A percentile compares a stretch with the other conserved stretches of the same genome.
Evolutionary conservation across 2,797 vertebrate genomes (phyloP).

Genomic region (Limnodromus scolopaceus): DNA sequence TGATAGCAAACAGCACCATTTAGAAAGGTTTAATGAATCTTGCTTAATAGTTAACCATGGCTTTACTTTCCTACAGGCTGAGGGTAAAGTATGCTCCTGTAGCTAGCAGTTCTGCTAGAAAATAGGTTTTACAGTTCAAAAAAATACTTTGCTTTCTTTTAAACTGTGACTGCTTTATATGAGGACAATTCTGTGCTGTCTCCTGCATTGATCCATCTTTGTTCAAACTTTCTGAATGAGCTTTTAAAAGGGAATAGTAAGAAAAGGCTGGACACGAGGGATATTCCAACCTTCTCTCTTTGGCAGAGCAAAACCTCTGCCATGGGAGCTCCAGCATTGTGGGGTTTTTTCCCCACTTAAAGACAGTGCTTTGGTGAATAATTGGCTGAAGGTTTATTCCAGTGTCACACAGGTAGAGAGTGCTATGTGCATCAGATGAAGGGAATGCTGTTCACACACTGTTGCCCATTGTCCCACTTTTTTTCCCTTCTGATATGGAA

Average conservation of each 20-base stretch:
- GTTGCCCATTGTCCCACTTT: not conserved
- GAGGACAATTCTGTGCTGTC: not conserved
- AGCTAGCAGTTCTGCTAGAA: not conserved
- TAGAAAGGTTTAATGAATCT: not conserved
- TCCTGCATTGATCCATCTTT: not conserved
- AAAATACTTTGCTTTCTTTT: not conserved
- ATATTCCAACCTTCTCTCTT: not conserved
- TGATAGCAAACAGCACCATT: not conserved
- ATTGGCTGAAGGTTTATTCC: not conserved
- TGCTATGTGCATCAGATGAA: not conserved
- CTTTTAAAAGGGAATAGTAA: not conserved
- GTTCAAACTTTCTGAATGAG: not conserved
- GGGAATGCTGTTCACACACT: not conserved
- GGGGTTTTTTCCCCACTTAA: fast-evolving
- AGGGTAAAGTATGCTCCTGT: not conserved
- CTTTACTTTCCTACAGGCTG: not conserved
- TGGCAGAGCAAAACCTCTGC: not conserved
- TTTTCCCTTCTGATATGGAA: too few species aligned
- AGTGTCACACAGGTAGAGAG: not conserved
- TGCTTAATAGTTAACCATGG: not conserved
- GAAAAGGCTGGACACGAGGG: not conserved
- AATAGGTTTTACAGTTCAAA: not conserved
- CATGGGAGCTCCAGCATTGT: not conserved
- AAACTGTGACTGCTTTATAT: not conserved
- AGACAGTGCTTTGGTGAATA: not conserved